phyloP scores from a whole-genome alignment of 1,140 invertebrate genomes.

The Dinoponera quadriceps region DNA sequence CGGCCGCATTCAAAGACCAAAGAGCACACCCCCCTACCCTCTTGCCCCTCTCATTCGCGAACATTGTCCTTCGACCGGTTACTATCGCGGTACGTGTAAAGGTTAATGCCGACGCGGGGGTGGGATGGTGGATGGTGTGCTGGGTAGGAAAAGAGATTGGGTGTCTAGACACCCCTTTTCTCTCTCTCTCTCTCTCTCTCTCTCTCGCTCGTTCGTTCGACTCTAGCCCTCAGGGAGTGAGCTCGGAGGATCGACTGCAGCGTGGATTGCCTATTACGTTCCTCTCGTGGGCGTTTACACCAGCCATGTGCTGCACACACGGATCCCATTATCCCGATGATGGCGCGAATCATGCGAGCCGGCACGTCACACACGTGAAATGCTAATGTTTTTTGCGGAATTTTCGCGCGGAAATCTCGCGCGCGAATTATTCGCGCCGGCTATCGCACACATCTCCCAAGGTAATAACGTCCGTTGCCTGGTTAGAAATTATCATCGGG shows the following conservation, averaged over 20 bases:
- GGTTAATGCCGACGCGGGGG: conserved; percentile 28
- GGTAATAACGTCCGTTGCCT: not conserved
- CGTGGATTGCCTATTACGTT: conserved; percentile 50
- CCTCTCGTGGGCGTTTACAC: conserved; percentile 49
- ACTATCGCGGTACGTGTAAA: conserved; percentile 38
- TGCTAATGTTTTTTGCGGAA: conserved; percentile 9
- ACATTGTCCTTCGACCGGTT: conserved; percentile 40
- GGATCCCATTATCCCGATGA: conserved; percentile 31
- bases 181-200: conserved; percentile 15
- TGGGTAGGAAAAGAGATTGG: conserved; percentile 64
- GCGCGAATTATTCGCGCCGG: not conserved
- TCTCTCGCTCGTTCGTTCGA: not conserved
- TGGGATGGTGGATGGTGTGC: not conserved
- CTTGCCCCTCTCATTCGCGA: conserved; percentile 9
- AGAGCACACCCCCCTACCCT: not conserved
- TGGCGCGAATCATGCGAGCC: conserved; percentile 6
- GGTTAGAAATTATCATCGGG: too few relatives aligned
- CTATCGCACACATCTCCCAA: not conserved
- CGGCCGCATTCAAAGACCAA: conserved; percentile 21
- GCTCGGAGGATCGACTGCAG: conserved; percentile 25
- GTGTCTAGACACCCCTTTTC: conserved; percentile 71
- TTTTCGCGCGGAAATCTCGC: not conserved
- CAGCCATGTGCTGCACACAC: conserved; percentile 1
- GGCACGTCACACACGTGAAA: not conserved
- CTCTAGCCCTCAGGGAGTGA: not conserved